Base-by-base conservation (phyloP, 2,888 invertebrate genomes). In the Morpho achilles region DNA sequence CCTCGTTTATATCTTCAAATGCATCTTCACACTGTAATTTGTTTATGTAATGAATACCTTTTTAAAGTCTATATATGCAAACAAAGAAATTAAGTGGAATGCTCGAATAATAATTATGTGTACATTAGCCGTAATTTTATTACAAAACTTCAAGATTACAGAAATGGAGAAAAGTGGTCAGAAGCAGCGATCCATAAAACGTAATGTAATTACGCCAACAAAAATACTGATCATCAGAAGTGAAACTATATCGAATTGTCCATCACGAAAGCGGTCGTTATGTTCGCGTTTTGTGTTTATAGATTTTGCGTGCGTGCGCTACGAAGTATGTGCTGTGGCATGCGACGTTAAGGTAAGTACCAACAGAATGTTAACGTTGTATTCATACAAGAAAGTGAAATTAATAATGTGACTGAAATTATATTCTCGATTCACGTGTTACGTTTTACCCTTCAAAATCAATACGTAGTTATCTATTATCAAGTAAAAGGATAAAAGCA, bases 221-320 rank as follows among this genome's bases (percentile, higher is more conserved):
- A 60, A 58, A 59, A 56, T 59, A 62, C 61, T 62, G 65, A 67
- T 67, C 67, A 70, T 72, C 78, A 80, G 79, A 82, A 87, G 88
- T 88, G 88, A 89, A 89, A 88, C 87, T 86, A 82, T 76, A 79
- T 76, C 87, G 73, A 87, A 87, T 87, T 68, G 75, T 75, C 76
- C 79, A 82, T 80, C 84, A 85, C 82, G 84, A 85, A 79, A 71
- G 68, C 73, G 67, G 69, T 67, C 73, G 75, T 76, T 77, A 76
- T 73, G 74, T 82, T 84, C 80, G 78, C 80, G 80, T 75, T 75
- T 76, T 71, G 73, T 80, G 79, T 75, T 77, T 77, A 76, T 70
- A 71, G 73, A 71, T 77, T 76, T 80, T 73, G 80, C 79, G 81
- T 82, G 87, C 79, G 77, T 79, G 82, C 72, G 71, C 76, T 76